Evolutionary conservation across 2,797 vertebrate species (phyloP).

Genomic region (Acestrorhynchus altus): DNA sequence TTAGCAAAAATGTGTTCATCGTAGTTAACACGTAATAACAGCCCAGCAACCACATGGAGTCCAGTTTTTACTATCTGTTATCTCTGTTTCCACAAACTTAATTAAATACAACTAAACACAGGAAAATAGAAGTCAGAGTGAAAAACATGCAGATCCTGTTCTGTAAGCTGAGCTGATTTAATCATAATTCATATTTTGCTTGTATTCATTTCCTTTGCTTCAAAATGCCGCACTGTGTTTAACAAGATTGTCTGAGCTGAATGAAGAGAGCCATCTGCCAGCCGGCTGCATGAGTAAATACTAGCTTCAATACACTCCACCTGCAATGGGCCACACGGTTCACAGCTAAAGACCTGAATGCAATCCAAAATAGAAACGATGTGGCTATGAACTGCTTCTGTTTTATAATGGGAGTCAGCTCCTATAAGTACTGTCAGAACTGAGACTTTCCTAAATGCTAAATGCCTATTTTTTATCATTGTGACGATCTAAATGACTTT

Average conservation of each 20-base stretch:
- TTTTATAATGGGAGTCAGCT: too few relatives aligned
- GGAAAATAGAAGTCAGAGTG: neutral
- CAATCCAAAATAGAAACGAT: too few relatives aligned
- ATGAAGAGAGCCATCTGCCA: constrained; percentile 58
- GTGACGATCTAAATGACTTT: too few relatives aligned
- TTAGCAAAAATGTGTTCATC: too few relatives aligned
- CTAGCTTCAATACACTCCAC: constrained; percentile 53
- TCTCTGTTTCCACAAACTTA: neutral
- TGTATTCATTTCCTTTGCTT: constrained; percentile 39
- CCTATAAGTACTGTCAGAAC: too few relatives aligned
- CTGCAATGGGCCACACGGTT: constrained; percentile 5
- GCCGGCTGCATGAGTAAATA: constrained; percentile 55
- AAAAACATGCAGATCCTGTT: neutral
- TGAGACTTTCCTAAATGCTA: too few relatives aligned
- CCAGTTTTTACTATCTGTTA: too few relatives aligned
- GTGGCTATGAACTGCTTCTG: too few relatives aligned
- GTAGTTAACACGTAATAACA: too few relatives aligned
- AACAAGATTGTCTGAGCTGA: constrained; percentile 44
- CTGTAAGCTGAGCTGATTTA: constrained; percentile 4
- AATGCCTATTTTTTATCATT: too few relatives aligned
- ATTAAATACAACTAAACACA: neutral
- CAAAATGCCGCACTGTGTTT: constrained; percentile 29
- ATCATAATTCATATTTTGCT: constrained; percentile 17
- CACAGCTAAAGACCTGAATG: neutral
- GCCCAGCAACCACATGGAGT: too few relatives aligned